Evolutionary conservation across 2,888 invertebrate species (phyloP).

Genomic region (Morpho deidamia): DNA sequence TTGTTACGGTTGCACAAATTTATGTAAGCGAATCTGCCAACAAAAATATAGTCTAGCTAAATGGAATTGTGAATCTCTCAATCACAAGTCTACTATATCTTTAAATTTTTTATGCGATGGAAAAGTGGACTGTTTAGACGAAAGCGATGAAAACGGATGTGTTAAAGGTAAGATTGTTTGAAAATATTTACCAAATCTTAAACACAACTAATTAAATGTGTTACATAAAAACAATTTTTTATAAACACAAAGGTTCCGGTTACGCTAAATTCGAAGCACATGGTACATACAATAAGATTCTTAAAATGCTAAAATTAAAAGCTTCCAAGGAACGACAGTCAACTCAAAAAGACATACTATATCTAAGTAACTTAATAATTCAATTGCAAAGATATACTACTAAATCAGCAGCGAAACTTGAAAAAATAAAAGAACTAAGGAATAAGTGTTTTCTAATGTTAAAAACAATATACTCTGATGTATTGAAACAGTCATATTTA

Average conservation of each 20-base stretch:
- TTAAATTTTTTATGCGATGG: conserved; percentile 57
- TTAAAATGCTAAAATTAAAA: conserved; percentile 38
- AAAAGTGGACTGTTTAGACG: conserved; percentile 59
- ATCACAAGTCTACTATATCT: conserved; percentile 34
- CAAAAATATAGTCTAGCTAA: conserved; percentile 42
- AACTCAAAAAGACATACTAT: conserved; percentile 31
- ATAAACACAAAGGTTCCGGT: conserved; percentile 28
- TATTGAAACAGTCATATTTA: conserved; percentile 25
- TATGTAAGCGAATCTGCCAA: conserved; percentile 47
- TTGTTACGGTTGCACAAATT: conserved; percentile 40
- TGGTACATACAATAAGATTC: conserved; percentile 36
- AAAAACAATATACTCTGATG: conserved; percentile 37
- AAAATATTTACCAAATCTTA: too few species aligned
- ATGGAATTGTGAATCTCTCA: conserved; percentile 46
- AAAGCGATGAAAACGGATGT: conserved; percentile 54
- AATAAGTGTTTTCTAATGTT: conserved; percentile 40
- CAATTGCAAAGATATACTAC: conserved; percentile 37
- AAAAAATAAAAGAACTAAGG: conserved; percentile 35
- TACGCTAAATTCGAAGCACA: conserved; percentile 43
- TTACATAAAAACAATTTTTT: neutral
- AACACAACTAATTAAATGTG: too few species aligned
- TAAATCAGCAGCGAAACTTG: conserved; percentile 27
- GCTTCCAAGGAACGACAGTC: conserved; percentile 29
- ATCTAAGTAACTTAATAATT: conserved; percentile 32
- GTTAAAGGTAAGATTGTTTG: conserved; percentile 33